Percentiles rank a stretch among this genome's conserved stretches.
Conservation (phyloP, 2,888 invertebrate genomes). For the Achlya flavicornis region DNA sequence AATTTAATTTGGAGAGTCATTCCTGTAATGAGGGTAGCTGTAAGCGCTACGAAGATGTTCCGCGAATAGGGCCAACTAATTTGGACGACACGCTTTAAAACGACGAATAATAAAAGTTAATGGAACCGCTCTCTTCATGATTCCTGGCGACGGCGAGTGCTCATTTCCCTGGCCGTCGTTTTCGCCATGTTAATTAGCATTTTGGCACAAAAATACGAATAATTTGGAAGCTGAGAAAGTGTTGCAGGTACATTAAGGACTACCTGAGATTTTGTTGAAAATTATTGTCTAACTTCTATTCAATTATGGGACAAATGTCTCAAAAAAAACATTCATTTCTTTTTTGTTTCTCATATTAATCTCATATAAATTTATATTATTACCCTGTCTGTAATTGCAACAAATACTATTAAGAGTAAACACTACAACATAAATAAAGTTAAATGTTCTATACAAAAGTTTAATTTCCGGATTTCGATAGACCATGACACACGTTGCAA, state of each 20-base stretch:
- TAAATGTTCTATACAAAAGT: constrained; percentile 63
- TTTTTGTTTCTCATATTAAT: neutral
- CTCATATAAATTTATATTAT: constrained; percentile 4
- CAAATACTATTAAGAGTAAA: constrained; percentile 25
- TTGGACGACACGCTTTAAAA: constrained; percentile 79
- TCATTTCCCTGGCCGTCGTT: constrained; percentile 73
- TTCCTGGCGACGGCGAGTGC: constrained; percentile 73
- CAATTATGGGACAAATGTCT: constrained; percentile 9
- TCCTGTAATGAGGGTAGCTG: constrained; percentile 61
- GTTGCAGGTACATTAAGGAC: constrained; percentile 18
- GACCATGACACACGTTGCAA: constrained; percentile 38
- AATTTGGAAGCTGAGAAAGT: constrained; percentile 64
- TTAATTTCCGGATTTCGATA: constrained; percentile 62
- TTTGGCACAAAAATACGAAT: constrained; percentile 77
- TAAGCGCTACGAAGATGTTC: constrained; percentile 63
- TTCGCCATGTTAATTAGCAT: constrained; percentile 78
- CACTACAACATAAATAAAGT: constrained; percentile 55
- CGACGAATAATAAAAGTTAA: constrained; percentile 81
- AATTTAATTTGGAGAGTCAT: constrained; percentile 64
- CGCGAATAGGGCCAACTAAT: constrained; percentile 78
- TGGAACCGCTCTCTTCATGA: constrained; percentile 76
- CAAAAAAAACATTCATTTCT: neutral
- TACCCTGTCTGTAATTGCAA: neutral
- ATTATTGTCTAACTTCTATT: constrained; percentile 7
- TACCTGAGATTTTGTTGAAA: constrained; percentile 7